Base-by-base conservation (phyloP, 2,797 vertebrate species). In the Clarias platycephalus region DNA sequence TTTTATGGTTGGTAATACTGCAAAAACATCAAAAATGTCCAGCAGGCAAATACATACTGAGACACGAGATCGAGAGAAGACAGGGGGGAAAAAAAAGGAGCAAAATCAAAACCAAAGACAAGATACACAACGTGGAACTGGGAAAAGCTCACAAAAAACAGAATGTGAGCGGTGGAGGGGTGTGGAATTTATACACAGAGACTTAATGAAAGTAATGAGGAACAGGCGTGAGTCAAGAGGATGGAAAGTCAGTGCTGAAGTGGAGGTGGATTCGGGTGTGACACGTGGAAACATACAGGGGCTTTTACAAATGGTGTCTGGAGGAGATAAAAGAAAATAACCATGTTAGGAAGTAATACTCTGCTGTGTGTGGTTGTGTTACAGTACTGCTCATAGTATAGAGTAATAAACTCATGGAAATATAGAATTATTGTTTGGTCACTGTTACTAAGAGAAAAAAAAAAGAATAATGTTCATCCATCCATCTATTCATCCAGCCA, bases 101-200 rank as follows among this genome's bases (percentile, higher is more conserved):
- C 68, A 71, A 72, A 5, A 72, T 16, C 40, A 8, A 49, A 53
- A 18, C 24, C 24, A 15, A 49, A 72, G 44, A 57, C 72, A 31
- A 28, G 49, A 58, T 77, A 34, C 28, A 77, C 74, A 60, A 6
- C 15, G 55, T 58, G 20, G 53, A 77, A 22, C 13, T 77, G 72
- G 49, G 1, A 57, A 57, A 57, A 75, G 1, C 3, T n/a, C 44
- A 53, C 6, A 53, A 49, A 49, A 71, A 40, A 72, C 68, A 44
- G 22, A 71, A 24, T 72, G 40, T 26, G 12, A 13, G 40, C 2
- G 49, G 49, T 58, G 58, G 4, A 8, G 16, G 58, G 16, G 58
- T 15, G 28, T 58, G 74, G 74, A 76, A 34, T 76, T 57, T 55
- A 75, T 55, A 55, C 49, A 75, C 49, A 28, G 49, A 55, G 49